Evolutionary conservation across 2,797 vertebrate genomes (phyloP).

Genomic region (Manis pentadactyla): DNA sequence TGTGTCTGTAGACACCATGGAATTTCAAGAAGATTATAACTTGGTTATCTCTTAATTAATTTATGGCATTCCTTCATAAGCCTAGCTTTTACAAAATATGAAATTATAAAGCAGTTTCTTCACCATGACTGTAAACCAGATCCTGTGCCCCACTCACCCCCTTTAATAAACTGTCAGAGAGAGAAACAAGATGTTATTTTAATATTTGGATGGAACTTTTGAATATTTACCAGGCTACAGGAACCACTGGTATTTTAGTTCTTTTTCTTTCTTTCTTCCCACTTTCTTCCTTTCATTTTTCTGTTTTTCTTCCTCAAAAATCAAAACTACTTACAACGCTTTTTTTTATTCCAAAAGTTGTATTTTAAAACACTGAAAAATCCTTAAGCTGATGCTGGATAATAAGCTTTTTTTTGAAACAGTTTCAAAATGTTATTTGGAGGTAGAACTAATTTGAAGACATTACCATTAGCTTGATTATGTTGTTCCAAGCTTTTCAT

Average conservation of each 20-base stretch:
- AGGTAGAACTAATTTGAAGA: not conserved
- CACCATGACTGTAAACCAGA: slow-evolving; percentile 89
- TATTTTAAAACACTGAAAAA: not conserved
- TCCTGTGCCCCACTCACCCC: not conserved
- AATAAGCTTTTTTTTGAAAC: not conserved
- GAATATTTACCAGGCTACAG: not conserved
- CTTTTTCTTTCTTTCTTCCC: slow-evolving; percentile 46
- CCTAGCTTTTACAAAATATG: slow-evolving; percentile 96
- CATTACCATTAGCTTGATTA: slow-evolving; percentile 62
- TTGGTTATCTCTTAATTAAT: slow-evolving; percentile 94
- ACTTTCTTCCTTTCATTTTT: not conserved
- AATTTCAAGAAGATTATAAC: slow-evolving; percentile 92
- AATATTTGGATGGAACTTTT: slow-evolving; percentile 39
- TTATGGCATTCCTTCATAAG: slow-evolving; percentile 94
- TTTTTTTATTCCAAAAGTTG: not conserved
- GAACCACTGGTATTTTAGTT: slow-evolving; percentile 59
- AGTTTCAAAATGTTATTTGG: not conserved
- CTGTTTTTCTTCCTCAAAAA: not conserved
- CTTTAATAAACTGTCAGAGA: not conserved
- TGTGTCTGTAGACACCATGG: slow-evolving; percentile 91
- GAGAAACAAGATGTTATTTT: not conserved
- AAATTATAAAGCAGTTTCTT: slow-evolving; percentile 95
- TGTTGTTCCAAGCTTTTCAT: slow-evolving; percentile 54
- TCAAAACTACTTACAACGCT: not conserved
- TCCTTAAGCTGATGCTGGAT: not conserved